Conservation (phyloP, 2,113 vertebrate genomes). For the Ibidorhyncha struthersii region DNA sequence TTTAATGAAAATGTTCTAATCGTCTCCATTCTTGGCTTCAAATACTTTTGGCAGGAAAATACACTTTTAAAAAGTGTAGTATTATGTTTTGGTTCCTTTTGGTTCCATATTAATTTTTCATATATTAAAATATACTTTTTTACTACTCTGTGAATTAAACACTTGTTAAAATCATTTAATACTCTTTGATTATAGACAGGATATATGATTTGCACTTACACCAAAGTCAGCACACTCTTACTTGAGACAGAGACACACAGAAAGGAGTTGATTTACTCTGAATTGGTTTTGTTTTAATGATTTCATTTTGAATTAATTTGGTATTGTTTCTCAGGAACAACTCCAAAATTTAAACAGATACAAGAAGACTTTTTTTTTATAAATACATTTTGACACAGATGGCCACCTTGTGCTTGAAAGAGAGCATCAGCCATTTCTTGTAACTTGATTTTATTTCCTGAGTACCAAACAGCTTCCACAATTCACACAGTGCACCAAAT, state of each 20-base stretch:
- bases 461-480: background rate
- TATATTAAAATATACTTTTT: background rate
- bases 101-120: background rate
- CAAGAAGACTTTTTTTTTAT: background rate
- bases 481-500: background rate
- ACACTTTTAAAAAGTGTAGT: background rate
- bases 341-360: background rate
- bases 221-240: background rate
- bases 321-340: background rate
- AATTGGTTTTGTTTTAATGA: background rate
- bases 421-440: background rate
- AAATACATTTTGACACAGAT: fast-evolving
- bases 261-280: background rate
- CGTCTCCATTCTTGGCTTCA: background rate
- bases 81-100: background rate
- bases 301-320: background rate
- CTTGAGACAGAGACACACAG: background rate
- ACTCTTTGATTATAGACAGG: background rate
- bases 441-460: background rate
- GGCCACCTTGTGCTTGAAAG: background rate
- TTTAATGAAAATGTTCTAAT: background rate
- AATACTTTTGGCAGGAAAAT: background rate
- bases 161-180: background rate
- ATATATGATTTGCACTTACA: background rate
- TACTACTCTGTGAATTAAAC: background rate